These are phyloP conservation scores for Drosophila peninsularis DNA, from an alignment of 2,888 invertebrate species.

Conservation along the genomic window DNA sequence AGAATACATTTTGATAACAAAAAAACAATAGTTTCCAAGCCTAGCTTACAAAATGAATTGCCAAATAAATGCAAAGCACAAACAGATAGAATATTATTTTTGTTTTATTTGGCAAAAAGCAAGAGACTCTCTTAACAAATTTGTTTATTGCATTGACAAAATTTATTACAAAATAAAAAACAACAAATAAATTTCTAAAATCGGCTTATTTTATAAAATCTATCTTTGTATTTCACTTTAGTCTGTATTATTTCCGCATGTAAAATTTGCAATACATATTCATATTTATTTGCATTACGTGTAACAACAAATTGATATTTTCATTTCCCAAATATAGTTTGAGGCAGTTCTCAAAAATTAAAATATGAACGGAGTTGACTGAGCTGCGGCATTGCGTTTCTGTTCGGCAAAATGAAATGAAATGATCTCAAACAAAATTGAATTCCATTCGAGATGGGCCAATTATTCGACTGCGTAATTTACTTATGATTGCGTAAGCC, in stretches of 20 bases:
- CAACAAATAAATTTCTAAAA: neutral
- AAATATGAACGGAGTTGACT: neutral
- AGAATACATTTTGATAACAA: neutral
- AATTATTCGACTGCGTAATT: constrained; percentile 42
- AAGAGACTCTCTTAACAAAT: neutral
- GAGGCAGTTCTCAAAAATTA: neutral
- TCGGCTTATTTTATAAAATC: neutral
- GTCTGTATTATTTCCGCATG: neutral
- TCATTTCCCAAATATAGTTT: neutral
- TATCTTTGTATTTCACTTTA: neutral
- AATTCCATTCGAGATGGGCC: constrained; percentile 6
- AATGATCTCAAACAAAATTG: neutral
- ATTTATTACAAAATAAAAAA: neutral
- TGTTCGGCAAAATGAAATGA: neutral
- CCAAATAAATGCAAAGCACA: neutral
- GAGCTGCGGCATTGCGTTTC: too few species aligned
- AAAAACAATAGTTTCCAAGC: neutral
- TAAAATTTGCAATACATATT: neutral
- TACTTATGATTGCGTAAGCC: constrained; percentile 34
- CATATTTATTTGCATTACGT: neutral
- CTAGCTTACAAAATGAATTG: neutral
- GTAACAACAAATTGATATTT: neutral
- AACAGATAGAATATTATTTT: neutral
- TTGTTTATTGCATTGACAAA: neutral
- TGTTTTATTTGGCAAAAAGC: neutral